Conservation (phyloP, 2,888 invertebrate genomes). For the Leucania comma region DNA sequence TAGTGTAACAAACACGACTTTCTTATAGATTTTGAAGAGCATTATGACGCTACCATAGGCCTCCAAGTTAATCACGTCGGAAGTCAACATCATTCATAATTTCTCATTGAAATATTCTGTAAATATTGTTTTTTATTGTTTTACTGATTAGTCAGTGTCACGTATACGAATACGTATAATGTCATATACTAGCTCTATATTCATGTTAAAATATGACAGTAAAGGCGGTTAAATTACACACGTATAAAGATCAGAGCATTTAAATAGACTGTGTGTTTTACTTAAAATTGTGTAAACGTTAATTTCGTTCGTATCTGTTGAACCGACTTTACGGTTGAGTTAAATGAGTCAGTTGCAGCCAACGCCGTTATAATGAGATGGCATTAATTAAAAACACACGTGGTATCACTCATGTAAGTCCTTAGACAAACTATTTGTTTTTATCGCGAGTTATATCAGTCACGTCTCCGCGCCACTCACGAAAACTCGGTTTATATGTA, state of each 20-base stretch:
- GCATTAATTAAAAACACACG: slow-evolving; percentile 62
- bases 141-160: slow-evolving; percentile 3
- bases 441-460: slow-evolving; percentile 74
- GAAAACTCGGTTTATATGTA: slow-evolving; percentile 69
- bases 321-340: slow-evolving; percentile 58
- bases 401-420: slow-evolving; percentile 62
- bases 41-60: slow-evolving; percentile 10
- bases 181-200: slow-evolving; percentile 7
- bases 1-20: too few species aligned
- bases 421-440: slow-evolving; percentile 64
- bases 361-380: slow-evolving; percentile 70
- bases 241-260: slow-evolving; percentile 34
- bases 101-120: slow-evolving; percentile 8
- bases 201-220: slow-evolving; percentile 5
- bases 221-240: slow-evolving; percentile 43
- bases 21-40: slow-evolving; percentile 8
- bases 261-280: slow-evolving; percentile 43
- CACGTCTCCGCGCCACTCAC: slow-evolving; percentile 74
- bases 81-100: slow-evolving; percentile 8
- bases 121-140: slow-evolving; percentile 22
- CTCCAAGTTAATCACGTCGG: slow-evolving; percentile 35
- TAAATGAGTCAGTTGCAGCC: slow-evolving; percentile 67
- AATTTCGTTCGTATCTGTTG: slow-evolving; percentile 53
- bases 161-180: too few species aligned
- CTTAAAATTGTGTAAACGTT: slow-evolving; percentile 40